Evolutionary conservation across 2,797 vertebrate species (phyloP), one percentile per base, ranked within the genome.

Genomic region (Lepus oiostolus): DNA sequence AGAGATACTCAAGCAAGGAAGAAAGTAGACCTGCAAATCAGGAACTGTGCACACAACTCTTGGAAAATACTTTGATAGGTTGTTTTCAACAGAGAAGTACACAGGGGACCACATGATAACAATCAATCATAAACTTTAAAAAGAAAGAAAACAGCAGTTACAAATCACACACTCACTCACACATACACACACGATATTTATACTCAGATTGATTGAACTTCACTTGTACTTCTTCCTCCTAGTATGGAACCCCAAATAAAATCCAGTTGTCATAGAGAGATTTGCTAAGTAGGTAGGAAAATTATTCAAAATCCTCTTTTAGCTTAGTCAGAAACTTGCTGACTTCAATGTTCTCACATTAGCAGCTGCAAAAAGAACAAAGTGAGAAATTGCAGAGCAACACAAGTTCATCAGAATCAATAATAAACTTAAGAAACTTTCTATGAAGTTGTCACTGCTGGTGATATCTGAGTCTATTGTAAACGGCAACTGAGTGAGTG

Each of bases 41-140:
- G 84, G 24, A 97, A 47, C 94, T 70, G n/a, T 68, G 79, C 60
- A 85, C n/a, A 67, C 62, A 97, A 95, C 85, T 96, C 65, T 54
- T 95, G 47, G 22, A 95, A 94, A 91, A 93, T 92, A 97, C 86
- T 90, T 88, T 97, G 95, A 94, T 91, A 94, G 88, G 22, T 75
- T 95, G 14, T 63, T 95, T 91, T 97, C 86, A 94, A 38, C n/a
- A 94, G 60, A 94, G 65, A 68, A 85, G 91, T 24, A 47, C 90
- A 81, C 77, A 30, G 75, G 58, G 52, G 96, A 88, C 85, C 76
- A 93, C 71, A 72, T 13, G 4, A 63, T 76, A 88, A 93, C 80
- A 52, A 96, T 93, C 87, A 84, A 52, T 84, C 62, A 96, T 79
- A 95, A 96, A 80, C 21, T 47, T 80, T 82, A 96, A 11, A 76